A percentile compares a stretch with the other conserved stretches of the same genome.
phyloP scores from a whole-genome alignment of 1,140 invertebrate genomes.

The Mylabris phalerata region DNA sequence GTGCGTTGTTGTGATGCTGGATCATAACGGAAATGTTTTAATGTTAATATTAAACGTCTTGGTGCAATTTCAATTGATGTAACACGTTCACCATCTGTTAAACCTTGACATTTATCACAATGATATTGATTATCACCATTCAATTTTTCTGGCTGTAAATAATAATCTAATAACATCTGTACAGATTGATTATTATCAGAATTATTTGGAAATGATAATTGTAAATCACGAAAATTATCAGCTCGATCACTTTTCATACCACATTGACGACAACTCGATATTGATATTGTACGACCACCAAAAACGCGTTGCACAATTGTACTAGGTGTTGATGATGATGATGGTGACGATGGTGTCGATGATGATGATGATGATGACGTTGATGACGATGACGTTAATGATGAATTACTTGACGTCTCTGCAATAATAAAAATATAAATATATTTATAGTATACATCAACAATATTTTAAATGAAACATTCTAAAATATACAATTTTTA shows the following conservation, averaged over 20 bases:
- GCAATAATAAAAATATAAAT: too few relatives aligned
- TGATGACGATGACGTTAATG: too few relatives aligned
- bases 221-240: conserved; percentile 73
- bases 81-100: conserved; percentile 69
- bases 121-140: conserved; percentile 73
- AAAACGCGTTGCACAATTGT: conserved; percentile 62
- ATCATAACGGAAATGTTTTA: conserved; percentile 77
- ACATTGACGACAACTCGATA: conserved; percentile 65
- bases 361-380: too few relatives aligned
- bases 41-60: conserved; percentile 67
- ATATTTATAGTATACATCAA: too few relatives aligned
- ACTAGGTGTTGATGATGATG: not conserved
- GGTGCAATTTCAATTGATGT: conserved; percentile 66
- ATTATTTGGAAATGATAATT: conserved; percentile 68
- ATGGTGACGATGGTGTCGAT: too few relatives aligned
- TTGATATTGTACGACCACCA: conserved; percentile 65
- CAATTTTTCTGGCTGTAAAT: conserved; percentile 67
- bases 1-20: conserved; percentile 61
- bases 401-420: too few relatives aligned
- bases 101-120: conserved; percentile 65
- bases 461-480: too few relatives aligned
- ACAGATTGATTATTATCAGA: conserved; percentile 51
- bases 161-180: conserved; percentile 66
- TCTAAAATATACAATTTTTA: too few relatives aligned
- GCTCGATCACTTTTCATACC: conserved; percentile 59